Percentiles rank a stretch among this genome's conserved stretches.
Evolutionary conservation across 2,888 invertebrate species (phyloP).

Genomic region (Drosophila emarginata): DNA sequence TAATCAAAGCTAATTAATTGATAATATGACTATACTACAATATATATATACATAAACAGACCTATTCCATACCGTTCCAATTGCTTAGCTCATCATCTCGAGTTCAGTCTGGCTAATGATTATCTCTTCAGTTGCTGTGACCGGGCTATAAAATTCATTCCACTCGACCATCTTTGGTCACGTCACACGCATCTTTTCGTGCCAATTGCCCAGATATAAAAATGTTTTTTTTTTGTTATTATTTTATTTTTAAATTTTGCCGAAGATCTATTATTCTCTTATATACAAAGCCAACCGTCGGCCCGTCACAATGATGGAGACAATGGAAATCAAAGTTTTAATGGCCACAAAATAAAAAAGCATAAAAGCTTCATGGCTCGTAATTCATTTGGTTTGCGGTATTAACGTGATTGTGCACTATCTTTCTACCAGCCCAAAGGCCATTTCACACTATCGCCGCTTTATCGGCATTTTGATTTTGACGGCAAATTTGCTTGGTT

Average conservation of each 20-base stretch:
- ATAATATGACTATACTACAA: not conserved
- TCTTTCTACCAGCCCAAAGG: conserved; percentile 47
- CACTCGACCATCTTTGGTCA: conserved; percentile 43
- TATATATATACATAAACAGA: too few species aligned
- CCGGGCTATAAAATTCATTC: conserved; percentile 41
- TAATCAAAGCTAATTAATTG: not conserved
- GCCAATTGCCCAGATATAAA: conserved; percentile 53
- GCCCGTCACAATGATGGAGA: conserved; percentile 7
- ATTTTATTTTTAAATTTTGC: conserved; percentile 27
- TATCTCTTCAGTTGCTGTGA: conserved; percentile 19
- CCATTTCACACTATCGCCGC: conserved; percentile 69
- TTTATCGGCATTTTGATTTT: conserved; percentile 67
- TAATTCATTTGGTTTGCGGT: conserved; percentile 57
- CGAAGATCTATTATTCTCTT: conserved; percentile 31
- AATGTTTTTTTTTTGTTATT: conserved; percentile 41
- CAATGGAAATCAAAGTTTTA: conserved; percentile 70
- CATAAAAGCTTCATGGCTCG: conserved; percentile 72
- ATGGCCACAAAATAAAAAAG: conserved; percentile 50
- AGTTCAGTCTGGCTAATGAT: conserved; percentile 34
- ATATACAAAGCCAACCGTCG: conserved; percentile 22
- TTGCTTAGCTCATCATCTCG: not conserved
- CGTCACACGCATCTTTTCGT: conserved; percentile 63
- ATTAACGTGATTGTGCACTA: conserved; percentile 62
- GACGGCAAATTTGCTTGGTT: conserved; percentile 58
- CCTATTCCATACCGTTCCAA: not conserved